Evolutionary conservation across 2,797 vertebrate genomes (phyloP).

Genomic region (Alcedo quadribrachys): DNA sequence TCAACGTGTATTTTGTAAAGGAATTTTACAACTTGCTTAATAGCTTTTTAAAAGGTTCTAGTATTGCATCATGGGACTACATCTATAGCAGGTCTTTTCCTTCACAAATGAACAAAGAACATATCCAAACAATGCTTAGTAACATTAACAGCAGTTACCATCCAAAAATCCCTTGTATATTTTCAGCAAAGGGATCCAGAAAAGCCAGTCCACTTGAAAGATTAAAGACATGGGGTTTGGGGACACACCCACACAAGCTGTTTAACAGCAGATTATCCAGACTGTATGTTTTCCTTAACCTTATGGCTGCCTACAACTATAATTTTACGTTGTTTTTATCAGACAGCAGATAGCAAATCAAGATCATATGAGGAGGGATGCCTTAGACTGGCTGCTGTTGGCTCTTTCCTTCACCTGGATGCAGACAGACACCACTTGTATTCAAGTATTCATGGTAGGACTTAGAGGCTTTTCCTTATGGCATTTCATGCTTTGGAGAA

Average conservation of each 20-base stretch:
- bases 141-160: background rate
- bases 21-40: slow-evolving; percentile 66
- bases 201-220: background rate
- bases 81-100: background rate
- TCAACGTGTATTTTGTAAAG: slow-evolving; percentile 32
- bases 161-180: background rate
- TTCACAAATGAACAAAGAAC: slow-evolving; percentile 2
- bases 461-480: background rate
- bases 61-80: slow-evolving; percentile 4
- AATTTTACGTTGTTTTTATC: background rate
- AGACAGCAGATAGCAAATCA: background rate
- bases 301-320: background rate
- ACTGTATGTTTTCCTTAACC: slow-evolving; percentile 5
- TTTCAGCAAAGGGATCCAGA: slow-evolving; percentile 4
- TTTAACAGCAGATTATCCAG: slow-evolving; percentile 32
- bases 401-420: background rate
- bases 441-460: fast-evolving
- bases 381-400: background rate
- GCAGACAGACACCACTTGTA: background rate
- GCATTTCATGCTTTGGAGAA: slow-evolving; percentile 14
- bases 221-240: slow-evolving; percentile 30
- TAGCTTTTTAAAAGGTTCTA: slow-evolving; percentile 60
- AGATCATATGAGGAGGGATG: background rate
- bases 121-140: background rate
- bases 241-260: slow-evolving; percentile 17